Evolutionary conservation across 1,140 invertebrate species (phyloP).

Genomic region (Eumeta japonica): DNA sequence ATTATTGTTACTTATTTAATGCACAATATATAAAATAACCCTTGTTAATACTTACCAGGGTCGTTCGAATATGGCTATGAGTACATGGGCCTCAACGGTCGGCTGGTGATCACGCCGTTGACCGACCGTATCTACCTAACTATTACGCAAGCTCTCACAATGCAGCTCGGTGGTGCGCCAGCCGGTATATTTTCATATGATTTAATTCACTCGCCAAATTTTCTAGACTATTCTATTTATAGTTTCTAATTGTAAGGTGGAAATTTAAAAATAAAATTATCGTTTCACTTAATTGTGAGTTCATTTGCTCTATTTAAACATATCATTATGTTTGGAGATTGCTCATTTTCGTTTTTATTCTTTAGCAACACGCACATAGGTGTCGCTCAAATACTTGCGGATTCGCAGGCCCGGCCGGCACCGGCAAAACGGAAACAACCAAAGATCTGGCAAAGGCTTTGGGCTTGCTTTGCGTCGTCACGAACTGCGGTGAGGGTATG

Average conservation of each 20-base stretch:
- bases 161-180: conserved; percentile 86
- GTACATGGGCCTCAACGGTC: conserved; percentile 90
- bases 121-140: conserved; percentile 91
- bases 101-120: conserved; percentile 86
- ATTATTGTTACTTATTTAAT: too few species aligned
- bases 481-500: conserved; percentile 91
- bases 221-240: conserved; percentile 1
- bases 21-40: too few species aligned
- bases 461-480: conserved; percentile 83
- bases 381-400: too few species aligned
- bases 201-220: not conserved
- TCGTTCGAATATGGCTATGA: conserved; percentile 89
- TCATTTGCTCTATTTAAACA: too few species aligned
- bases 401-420: conserved; percentile 76
- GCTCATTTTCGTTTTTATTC: too few species aligned
- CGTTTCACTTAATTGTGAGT: too few species aligned
- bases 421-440: conserved; percentile 89
- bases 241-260: too few species aligned
- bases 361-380: too few species aligned
- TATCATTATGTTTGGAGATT: too few species aligned
- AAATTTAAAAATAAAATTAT: not conserved
- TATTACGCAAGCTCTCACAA: conserved; percentile 85
- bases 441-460: conserved; percentile 89
- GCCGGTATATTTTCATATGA: conserved; percentile 56
- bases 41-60: too few species aligned